Conservation (phyloP, 2,888 invertebrate genomes). For the Brenthis hecate region DNA sequence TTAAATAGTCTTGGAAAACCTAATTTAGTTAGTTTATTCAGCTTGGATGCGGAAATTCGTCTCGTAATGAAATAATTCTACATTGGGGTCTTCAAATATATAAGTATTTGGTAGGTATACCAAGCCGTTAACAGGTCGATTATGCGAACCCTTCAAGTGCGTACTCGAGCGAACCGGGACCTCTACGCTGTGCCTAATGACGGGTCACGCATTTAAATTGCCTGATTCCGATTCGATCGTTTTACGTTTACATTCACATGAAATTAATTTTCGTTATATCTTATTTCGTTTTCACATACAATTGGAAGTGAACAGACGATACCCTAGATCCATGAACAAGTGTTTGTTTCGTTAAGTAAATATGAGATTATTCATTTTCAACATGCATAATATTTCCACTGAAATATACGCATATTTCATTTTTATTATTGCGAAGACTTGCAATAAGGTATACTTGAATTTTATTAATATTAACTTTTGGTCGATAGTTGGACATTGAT, state of each 20-base stretch:
- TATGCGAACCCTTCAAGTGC: conserved; percentile 69
- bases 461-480: conserved; percentile 22
- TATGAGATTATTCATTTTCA: conserved; percentile 29
- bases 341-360: conserved; percentile 30
- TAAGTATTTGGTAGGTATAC: conserved; percentile 38
- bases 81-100: conserved; percentile 31
- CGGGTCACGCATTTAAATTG: conserved; percentile 78
- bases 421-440: conserved; percentile 6
- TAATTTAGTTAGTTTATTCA: too few relatives aligned
- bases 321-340: conserved; percentile 1
- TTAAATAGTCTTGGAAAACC: too few relatives aligned
- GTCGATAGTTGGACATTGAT: conserved; percentile 13
- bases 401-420: conserved; percentile 23
- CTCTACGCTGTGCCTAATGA: conserved; percentile 65
- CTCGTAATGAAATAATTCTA: not conserved
- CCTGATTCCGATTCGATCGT: conserved; percentile 65
- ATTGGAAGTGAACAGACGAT: conserved; percentile 38
- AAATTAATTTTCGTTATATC: conserved; percentile 52
- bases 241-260: conserved; percentile 59
- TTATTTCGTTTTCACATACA: conserved; percentile 43
- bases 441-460: conserved; percentile 19
- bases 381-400: conserved; percentile 20
- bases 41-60: too few relatives aligned
- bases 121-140: conserved; percentile 75
- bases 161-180: conserved; percentile 58